phyloP scores from a whole-genome alignment of 2,113 vertebrate species.

The Phrynocephalus versicolor region DNA sequence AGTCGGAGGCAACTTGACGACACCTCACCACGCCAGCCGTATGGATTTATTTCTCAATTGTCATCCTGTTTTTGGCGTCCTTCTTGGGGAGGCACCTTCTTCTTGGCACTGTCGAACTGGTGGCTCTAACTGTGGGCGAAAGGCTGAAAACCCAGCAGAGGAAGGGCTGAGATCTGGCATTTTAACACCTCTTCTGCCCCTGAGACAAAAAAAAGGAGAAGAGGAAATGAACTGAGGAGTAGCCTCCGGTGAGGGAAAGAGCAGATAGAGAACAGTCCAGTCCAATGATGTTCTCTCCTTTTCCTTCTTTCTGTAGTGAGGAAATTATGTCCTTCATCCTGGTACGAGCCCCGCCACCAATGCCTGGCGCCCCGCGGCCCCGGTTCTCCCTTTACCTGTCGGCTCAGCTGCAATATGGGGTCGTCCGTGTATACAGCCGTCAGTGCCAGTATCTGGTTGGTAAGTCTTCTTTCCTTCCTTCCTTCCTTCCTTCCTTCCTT shows the following conservation, averaged over 20 bases:
- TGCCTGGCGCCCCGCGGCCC: constrained; percentile 73
- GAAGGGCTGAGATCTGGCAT: no score
- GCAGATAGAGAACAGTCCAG: no score
- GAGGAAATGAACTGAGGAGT: no score
- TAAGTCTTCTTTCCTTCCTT: constrained; percentile 52
- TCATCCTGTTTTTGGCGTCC: no score
- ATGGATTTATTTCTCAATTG: no score
- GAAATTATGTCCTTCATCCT: constrained; percentile 84
- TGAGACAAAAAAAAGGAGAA: no score
- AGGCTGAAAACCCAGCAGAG: background rate
- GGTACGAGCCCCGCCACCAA: constrained; percentile 72
- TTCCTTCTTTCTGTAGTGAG: constrained; percentile 63
- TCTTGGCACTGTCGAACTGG: no score
- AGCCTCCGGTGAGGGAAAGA: background rate
- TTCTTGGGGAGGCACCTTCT: no score
- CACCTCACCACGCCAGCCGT: no score
- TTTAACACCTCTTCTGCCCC: background rate
- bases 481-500: background rate
- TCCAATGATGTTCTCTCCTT: background rate
- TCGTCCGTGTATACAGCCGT: constrained; percentile 81
- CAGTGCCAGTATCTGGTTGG: constrained; percentile 86
- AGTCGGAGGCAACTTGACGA: no score
- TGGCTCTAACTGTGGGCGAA: background rate
- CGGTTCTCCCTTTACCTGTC: constrained; percentile 91
- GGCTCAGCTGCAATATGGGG: constrained; percentile 86